Evolutionary conservation across 2,797 vertebrate species (phyloP), one percentile per base, ranked within the genome.

Genomic region (Poecilia velifera): DNA sequence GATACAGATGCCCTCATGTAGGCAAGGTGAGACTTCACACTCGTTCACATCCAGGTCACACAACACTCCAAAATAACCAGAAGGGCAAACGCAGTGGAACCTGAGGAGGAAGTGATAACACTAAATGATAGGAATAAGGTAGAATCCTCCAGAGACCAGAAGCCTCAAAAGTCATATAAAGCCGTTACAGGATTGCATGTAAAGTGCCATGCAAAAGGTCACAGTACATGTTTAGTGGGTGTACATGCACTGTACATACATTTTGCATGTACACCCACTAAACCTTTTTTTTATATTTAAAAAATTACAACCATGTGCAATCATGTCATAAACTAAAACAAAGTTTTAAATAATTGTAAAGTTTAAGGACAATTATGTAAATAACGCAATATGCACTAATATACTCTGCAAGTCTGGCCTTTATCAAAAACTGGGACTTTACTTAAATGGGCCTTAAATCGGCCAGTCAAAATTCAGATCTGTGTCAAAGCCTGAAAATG

Each of bases 41-140:
- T 97, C 95, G 55, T 97, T 96, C 90, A 96, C 88, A 73, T 96
- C 95, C 92, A 97, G 88, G 93, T 97, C 95, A 93, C 96, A 98
- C 66, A 95, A 79, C 12, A 82, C 84, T 82, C 96, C 97, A 41
- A 95, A 96, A 90, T 96, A 97, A 76, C 95, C 96, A 77, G 93
- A 83, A 76, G 93, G 91, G 88, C 96, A 97, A 74, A 88, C 88
- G 86, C 96, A 98, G 70, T 75, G 77, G 92, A 96, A 97, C 85
- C 96, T 97, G 71, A 77, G 79, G 68, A 87, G 86, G 6, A 89
- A 53, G 47, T 77, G 53, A 90, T 77, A 86, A 86, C 75, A 84
- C 75, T 80, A 46, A 62, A 77, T 88, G 72, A 90, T 86, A 74
- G 73, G 76, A 86, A 84, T n/a, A 16, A 70, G 78, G 49, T 4